A percentile compares a stretch with the other conserved stretches of the same genome.
These are phyloP conservation scores for Erpornis zantholeuca DNA, from an alignment of 2,113 vertebrate genomes.

Conservation along the genomic window DNA sequence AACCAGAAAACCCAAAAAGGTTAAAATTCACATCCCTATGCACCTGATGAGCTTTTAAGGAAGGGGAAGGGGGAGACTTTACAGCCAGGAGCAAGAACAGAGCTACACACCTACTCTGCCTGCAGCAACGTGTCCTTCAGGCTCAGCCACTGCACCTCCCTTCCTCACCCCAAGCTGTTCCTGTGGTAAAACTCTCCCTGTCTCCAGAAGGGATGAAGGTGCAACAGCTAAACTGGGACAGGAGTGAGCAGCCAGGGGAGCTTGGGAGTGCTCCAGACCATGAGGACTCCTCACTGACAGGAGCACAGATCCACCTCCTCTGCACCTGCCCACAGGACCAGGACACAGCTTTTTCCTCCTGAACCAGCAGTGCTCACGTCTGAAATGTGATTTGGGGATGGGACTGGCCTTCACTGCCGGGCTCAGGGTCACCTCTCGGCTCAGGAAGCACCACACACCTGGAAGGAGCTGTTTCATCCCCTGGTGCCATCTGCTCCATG, in stretches of 20 bases:
- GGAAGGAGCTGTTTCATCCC: neutral
- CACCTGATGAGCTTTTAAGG: neutral
- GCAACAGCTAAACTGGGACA: neutral
- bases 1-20: neutral
- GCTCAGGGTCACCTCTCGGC: neutral
- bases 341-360: neutral
- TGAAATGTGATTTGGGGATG: neutral
- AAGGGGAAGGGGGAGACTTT: neutral
- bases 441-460: accelerated
- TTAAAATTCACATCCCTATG: neutral
- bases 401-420: neutral
- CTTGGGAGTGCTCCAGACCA: neutral
- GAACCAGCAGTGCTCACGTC: neutral
- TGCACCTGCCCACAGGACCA: neutral
- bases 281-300: accelerated
- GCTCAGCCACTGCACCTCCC: neutral
- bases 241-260: neutral
- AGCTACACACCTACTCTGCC: neutral
- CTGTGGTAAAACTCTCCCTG: neutral
- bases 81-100: neutral
- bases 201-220: neutral
- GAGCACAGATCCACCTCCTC: accelerated
- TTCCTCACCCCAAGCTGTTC: neutral
- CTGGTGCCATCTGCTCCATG: neutral
- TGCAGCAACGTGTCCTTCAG: neutral